Conservation (phyloP, 1,140 invertebrate species). For the Saccostrea glomerata region DNA sequence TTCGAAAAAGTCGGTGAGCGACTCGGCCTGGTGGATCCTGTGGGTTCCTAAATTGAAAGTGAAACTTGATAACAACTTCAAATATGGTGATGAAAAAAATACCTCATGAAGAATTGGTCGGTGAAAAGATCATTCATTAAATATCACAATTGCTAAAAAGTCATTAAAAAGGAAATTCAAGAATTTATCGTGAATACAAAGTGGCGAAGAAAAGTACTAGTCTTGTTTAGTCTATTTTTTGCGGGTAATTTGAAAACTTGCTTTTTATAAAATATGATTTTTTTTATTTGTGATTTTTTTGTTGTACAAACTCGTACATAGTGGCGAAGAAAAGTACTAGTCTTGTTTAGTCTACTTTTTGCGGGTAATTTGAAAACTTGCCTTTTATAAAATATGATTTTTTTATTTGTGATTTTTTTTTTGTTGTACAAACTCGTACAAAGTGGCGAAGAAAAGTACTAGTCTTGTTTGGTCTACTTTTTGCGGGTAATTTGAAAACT, state of each 20-base stretch:
- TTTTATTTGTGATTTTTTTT: no score
- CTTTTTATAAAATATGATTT: not conserved
- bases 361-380: not conserved
- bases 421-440: no score
- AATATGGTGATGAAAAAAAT: not conserved
- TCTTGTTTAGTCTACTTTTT: not conserved
- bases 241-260: not conserved
- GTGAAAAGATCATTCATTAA: not conserved
- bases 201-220: no score
- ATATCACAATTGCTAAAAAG: no score
- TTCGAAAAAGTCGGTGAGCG: constrained; percentile 37
- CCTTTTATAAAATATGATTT: not conserved
- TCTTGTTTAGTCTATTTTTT: not conserved
- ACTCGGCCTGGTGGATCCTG: not conserved
- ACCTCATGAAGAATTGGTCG: not conserved
- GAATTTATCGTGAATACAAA: no score
- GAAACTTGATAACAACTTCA: no score
- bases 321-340: no score
- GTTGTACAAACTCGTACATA: no score
- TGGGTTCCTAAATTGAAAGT: not conserved
- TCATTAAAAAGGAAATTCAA: no score
- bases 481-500: not conserved
- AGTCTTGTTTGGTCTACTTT: not conserved
- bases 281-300: no score
- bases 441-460: no score